Evolutionary conservation across 1,140 invertebrate species (phyloP), one percentile per base, ranked within the genome.

Genomic region (Drusus annulatus): DNA sequence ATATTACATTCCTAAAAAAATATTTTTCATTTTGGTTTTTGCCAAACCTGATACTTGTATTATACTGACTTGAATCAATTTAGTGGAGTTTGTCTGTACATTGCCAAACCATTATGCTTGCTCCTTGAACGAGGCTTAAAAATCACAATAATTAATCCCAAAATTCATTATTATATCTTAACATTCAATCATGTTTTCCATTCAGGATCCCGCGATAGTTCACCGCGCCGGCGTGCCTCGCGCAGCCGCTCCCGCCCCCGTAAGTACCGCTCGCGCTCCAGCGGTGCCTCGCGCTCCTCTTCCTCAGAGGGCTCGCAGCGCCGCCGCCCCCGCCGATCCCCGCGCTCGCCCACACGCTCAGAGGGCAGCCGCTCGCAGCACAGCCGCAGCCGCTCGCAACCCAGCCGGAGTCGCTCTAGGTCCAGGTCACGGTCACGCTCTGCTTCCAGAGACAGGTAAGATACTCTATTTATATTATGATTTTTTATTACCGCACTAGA

Each of bases 371-470:
- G 79, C 89, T 82, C 78, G 86, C 88, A 60, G 84, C 91, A 65
- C 87, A 91, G 90, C 4, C 90, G 91, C 87, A 91, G 90, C 4
- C 90, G 91, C 89, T 82, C 78, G 86, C 87, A 90, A 3, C 90
- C 91, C 36, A 79, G 78, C 19, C 60, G 82, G 7, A 80, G 73
- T 78, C 91, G 93, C 73, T 93, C 92, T 0, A 85, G 93, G 0
- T 92, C 91, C 21, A 85, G 93, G 8, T 93, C 92, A 0, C 91
- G 93, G 21, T 92, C 91, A 4, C 90, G 93, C 3, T 93, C 92
- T 65, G 90, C 91, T 16, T 94, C 93, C 0, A 91, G 91, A 10
- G 93, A 94, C 50, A 87, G 93, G 75, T 89, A 89, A 7, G 2
- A 45, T 13, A 45, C n/a, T n/a, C n/a, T n/a, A n/a, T n/a, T n/a